phyloP scores from a whole-genome alignment of 2,113 vertebrate species.

The Amphilophus citrinellus region DNA sequence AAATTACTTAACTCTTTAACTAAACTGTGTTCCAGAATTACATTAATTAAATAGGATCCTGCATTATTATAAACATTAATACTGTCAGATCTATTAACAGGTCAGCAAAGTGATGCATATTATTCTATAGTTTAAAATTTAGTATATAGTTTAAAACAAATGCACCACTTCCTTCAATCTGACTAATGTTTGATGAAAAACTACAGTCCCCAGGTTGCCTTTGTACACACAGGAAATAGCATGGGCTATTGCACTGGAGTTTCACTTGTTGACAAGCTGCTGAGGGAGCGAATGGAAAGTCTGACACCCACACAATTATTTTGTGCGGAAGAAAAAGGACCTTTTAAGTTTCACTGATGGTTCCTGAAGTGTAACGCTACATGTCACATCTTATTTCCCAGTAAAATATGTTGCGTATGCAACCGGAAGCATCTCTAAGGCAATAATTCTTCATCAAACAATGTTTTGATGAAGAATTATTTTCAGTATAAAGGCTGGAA shows the following conservation, averaged over 20 bases:
- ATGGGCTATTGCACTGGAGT: conserved; percentile 4
- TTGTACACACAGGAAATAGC: background rate
- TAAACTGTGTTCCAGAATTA: background rate
- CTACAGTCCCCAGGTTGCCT: background rate
- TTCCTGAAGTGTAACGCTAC: conserved; percentile 18
- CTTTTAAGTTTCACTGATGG: background rate
- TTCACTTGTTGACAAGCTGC: conserved; percentile 56
- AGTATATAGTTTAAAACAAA: too few species aligned
- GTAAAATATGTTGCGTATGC: conserved; percentile 18
- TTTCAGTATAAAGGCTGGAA: background rate
- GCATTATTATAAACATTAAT: background rate
- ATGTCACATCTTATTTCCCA: conserved; percentile 15
- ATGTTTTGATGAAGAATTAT: background rate
- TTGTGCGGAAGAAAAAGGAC: background rate
- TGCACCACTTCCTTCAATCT: background rate
- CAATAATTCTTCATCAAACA: background rate
- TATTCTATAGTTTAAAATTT: background rate
- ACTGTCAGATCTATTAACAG: background rate
- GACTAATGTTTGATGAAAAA: too few species aligned
- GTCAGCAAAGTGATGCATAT: too few species aligned
- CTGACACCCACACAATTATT: conserved; percentile 34
- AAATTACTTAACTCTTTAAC: background rate
- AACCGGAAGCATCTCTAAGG: background rate
- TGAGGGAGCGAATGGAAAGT: conserved; percentile 26
- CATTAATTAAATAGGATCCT: background rate